Evolutionary conservation across 2,797 vertebrate species (phyloP), one percentile per base, ranked within the genome.

Genomic region (Rhabdophis nuchalis): DNA sequence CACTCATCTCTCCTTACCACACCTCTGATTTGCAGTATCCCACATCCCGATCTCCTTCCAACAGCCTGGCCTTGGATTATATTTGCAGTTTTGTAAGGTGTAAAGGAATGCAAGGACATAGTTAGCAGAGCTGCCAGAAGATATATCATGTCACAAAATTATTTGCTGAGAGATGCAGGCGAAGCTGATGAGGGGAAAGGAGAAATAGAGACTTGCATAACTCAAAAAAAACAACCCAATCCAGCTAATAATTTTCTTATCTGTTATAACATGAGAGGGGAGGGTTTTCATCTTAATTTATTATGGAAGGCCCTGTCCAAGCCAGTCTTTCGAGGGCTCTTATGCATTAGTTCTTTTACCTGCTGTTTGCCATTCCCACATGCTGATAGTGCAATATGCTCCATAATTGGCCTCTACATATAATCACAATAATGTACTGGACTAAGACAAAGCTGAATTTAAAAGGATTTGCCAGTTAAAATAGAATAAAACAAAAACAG

Each of bases 21-120:
- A 97, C 96, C 95, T 98, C 96, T 97, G 97, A 97, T 97, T 96
- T 96, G 89, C 95, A 95, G 96, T 58, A 96, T 96, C 94, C 95
- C 92, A 95, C 94, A 96, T 97, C 92, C 95, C 29, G 23, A 92
- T 86, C 92, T 96, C 92, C 90, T 91, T 95, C 95, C 82, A 94
- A 96, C 96, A 97, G 93, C 92, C 89, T 72, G 92, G 95, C 64
- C 8, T 27, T 94, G 93, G 94, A 97, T 97, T 96, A 95, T 94
- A 97, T 97, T 98, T 97, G 93, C 96, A 97, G 95, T 95, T 97
- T 97, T 95, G 95, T 89, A 97, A 97, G 94, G 97, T 96, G 96
- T 96, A 97, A 97, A 97, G 96, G 95, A 97, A 97, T 96, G 94
- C 93, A 97, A 0, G 77, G 93, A 92, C 91, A 92, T 92, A 96